phyloP scores from a whole-genome alignment of 1,140 invertebrate species.

The Leptinotarsa texana region DNA sequence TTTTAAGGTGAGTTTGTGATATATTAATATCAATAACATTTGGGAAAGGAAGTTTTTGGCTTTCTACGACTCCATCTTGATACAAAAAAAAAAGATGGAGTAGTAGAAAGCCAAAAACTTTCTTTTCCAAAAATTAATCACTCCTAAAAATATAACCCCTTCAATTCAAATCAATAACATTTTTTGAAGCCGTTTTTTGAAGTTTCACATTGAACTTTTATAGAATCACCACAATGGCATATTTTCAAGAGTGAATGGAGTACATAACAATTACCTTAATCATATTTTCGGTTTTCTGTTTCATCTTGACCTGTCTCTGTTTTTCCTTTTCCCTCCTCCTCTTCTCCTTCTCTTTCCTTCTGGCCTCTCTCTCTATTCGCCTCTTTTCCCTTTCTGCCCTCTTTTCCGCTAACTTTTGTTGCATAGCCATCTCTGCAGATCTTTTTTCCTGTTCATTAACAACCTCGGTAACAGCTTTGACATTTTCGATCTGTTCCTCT shows the following conservation, averaged over 20 bases:
- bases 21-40: too few species aligned
- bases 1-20: too few species aligned
- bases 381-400: constrained; percentile 49
- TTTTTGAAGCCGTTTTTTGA: too few species aligned
- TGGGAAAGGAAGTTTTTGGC: too few species aligned
- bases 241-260: constrained; percentile 13
- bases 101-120: too few species aligned
- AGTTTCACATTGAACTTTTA: too few species aligned
- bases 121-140: too few species aligned
- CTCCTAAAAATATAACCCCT: too few species aligned
- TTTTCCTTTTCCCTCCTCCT: constrained; percentile 53
- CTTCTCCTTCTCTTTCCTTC: constrained; percentile 53
- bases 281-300: constrained; percentile 53
- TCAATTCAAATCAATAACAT: too few species aligned
- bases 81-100: too few species aligned
- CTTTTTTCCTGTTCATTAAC: constrained; percentile 30
- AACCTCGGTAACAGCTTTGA: not conserved
- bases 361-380: constrained; percentile 46
- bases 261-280: constrained; percentile 48
- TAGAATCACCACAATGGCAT: not conserved
- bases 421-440: constrained; percentile 41
- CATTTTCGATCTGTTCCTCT: not conserved
- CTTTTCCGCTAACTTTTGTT: constrained; percentile 44
- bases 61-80: too few species aligned
- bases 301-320: constrained; percentile 48